Conservation (phyloP, 2,888 invertebrate genomes). For the Meliscaeva auricollis region DNA sequence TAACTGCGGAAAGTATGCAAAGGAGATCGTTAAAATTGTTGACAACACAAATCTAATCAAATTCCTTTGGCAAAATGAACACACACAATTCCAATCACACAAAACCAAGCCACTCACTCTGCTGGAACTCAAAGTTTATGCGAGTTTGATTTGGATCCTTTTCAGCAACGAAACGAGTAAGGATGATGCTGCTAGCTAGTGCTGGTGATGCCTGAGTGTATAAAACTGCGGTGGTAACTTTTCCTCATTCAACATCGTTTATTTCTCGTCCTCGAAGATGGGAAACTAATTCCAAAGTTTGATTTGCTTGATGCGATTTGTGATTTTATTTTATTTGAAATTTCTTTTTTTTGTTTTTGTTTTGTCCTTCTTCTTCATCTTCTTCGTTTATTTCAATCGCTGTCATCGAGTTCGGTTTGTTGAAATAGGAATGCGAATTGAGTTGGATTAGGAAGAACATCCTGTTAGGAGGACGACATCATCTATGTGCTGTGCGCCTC, state of each 20-base stretch:
- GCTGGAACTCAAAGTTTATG: constrained; percentile 54
- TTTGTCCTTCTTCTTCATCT: neutral
- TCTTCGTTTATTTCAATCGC: constrained; percentile 27
- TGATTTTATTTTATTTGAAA: constrained; percentile 63
- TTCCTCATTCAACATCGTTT: neutral
- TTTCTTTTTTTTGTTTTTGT: neutral
- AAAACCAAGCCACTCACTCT: constrained; percentile 43
- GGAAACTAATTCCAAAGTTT: constrained; percentile 76
- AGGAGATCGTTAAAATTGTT: constrained; percentile 64
- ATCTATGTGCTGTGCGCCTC: neutral
- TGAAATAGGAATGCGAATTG: constrained; percentile 19
- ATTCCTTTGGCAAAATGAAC: constrained; percentile 61
- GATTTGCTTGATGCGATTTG: constrained; percentile 75
- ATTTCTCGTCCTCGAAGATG: constrained; percentile 32
- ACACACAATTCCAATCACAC: constrained; percentile 65
- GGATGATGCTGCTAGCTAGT: neutral
- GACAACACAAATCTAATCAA: constrained; percentile 73
- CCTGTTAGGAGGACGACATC: constrained; percentile 5
- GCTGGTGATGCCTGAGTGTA: neutral
- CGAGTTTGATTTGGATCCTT: constrained; percentile 62
- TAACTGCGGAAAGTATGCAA: constrained; percentile 12
- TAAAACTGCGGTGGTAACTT: constrained; percentile 36
- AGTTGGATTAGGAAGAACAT: constrained; percentile 12
- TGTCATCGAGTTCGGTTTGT: constrained; percentile 35
- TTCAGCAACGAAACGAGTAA: neutral